phyloP scores from a whole-genome alignment of 2,113 vertebrate species.

The Tor tambroides region DNA sequence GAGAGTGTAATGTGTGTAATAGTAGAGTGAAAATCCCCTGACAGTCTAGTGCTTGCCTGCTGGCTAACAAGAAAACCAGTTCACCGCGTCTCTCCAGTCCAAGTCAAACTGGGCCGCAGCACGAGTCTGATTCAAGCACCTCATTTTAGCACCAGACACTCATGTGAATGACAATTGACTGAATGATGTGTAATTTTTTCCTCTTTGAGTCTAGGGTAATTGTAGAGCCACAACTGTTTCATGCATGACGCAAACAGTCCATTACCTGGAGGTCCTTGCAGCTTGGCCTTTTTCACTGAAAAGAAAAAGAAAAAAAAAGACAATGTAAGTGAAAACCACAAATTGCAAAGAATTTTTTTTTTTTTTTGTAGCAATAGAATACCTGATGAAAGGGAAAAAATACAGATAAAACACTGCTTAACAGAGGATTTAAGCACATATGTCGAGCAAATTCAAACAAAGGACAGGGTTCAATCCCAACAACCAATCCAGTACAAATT shows the following conservation, averaged over 20 bases:
- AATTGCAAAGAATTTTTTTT: slow-evolving; percentile 6
- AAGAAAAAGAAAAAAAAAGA: slow-evolving; percentile 59
- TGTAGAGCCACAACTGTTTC: slow-evolving; percentile 6
- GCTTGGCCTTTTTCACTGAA: slow-evolving; percentile 80
- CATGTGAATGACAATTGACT: slow-evolving; percentile 2
- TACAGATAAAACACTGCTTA: background rate
- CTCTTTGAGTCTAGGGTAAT: background rate
- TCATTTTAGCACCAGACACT: slow-evolving; percentile 31
- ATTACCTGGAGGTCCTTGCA: slow-evolving; percentile 80
- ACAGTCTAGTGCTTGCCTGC: slow-evolving; percentile 52
- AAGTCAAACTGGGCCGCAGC: slow-evolving; percentile 68
- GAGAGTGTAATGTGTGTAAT: background rate
- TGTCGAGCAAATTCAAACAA: background rate
- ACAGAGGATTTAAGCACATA: background rate
- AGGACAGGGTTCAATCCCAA: background rate
- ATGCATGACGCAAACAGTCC: slow-evolving; percentile 4
- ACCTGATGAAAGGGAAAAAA: background rate
- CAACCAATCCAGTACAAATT: background rate
- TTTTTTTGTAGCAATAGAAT: background rate
- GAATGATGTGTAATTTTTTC: background rate
- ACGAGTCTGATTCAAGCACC: slow-evolving; percentile 16
- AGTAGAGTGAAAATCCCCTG: slow-evolving; percentile 34
- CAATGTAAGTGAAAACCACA: background rate
- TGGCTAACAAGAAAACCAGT: slow-evolving; percentile 70
- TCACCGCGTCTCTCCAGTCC: slow-evolving; percentile 44